Percentiles rank a stretch among this genome's conserved stretches.
phyloP scores from a whole-genome alignment of 2,888 invertebrate species.

The Agapostemon virescens region DNA sequence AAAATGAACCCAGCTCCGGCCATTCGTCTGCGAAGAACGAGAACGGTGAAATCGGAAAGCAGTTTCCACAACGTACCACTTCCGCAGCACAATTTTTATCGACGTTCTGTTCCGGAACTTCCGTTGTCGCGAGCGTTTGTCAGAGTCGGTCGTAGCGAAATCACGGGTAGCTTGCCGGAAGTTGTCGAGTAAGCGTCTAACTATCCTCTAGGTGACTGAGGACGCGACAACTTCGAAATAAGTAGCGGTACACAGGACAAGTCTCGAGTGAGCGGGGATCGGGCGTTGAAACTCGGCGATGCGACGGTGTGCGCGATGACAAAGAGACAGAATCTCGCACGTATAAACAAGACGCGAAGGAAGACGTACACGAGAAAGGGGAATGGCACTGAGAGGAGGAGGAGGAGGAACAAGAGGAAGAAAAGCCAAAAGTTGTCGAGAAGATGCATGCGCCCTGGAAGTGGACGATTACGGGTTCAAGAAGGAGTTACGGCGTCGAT shows the following conservation, averaged over 20 bases:
- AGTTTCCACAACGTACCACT: too few species aligned
- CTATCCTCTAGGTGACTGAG: slow-evolving; percentile 13
- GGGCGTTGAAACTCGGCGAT: slow-evolving; percentile 31
- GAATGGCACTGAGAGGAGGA: neutral
- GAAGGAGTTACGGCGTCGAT: neutral
- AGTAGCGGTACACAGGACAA: slow-evolving; percentile 35
- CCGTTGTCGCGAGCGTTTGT: slow-evolving; percentile 23
- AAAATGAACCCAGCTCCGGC: too few species aligned
- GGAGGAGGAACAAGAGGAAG: neutral
- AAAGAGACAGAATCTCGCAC: slow-evolving; percentile 16
- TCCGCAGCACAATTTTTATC: neutral
- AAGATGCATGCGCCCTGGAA: neutral
- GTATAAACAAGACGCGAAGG: slow-evolving; percentile 24
- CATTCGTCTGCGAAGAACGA: too few species aligned
- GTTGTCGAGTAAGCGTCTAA: slow-evolving; percentile 27
- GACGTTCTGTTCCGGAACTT: too few species aligned
- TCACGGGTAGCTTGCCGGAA: slow-evolving; percentile 37
- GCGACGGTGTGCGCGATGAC: slow-evolving; percentile 7
- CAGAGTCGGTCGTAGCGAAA: slow-evolving; percentile 32
- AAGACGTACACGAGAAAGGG: neutral
- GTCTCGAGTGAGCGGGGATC: slow-evolving; percentile 48
- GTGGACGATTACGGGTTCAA: neutral
- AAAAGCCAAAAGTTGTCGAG: neutral
- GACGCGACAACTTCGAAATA: slow-evolving; percentile 47
- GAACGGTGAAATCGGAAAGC: too few species aligned